A percentile compares a stretch with the other conserved stretches of the same genome.
These are phyloP conservation scores for Argyresthia goedartella DNA, from an alignment of 2,888 invertebrate genomes.

Conservation along the genomic window DNA sequence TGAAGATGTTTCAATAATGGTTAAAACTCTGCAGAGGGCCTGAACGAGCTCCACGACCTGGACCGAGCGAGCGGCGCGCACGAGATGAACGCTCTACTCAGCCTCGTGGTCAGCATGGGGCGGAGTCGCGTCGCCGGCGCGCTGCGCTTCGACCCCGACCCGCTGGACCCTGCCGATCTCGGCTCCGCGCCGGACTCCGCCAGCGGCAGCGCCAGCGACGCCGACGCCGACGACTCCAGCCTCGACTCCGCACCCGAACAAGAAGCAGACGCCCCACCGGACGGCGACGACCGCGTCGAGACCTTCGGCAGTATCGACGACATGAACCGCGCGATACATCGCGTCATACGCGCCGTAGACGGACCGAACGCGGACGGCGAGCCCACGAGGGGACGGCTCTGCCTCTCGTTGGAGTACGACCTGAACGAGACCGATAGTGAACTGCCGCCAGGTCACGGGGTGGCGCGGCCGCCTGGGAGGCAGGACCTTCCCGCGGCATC, in stretches of 20 bases:
- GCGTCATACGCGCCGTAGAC: slow-evolving; percentile 25
- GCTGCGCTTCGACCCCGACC: slow-evolving; percentile 41
- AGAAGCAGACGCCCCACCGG: background rate
- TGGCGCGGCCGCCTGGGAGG: background rate
- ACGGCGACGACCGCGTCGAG: background rate
- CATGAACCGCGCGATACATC: slow-evolving; percentile 15
- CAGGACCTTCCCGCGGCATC: background rate
- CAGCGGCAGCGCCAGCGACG: slow-evolving; percentile 17
- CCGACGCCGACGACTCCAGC: background rate
- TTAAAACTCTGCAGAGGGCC: slow-evolving; percentile 24
- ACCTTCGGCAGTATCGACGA: slow-evolving; percentile 2
- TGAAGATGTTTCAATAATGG: too few species aligned
- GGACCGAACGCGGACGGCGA: slow-evolving; percentile 19
- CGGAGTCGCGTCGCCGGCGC: slow-evolving; percentile 53
- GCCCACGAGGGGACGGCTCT: slow-evolving; percentile 5
- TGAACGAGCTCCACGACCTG: slow-evolving; percentile 44
- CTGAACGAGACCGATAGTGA: background rate
- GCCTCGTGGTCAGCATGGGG: slow-evolving; percentile 57
- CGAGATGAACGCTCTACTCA: slow-evolving; percentile 63
- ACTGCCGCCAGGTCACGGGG: background rate
- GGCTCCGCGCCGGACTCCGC: slow-evolving; percentile 23
- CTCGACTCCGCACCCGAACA: background rate
- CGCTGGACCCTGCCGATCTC: too few species aligned
- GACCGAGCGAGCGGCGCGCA: slow-evolving; percentile 45
- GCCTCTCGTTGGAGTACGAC: slow-evolving; percentile 3